phyloP scores from a whole-genome alignment of 1,140 invertebrate species.

The Drusus annulatus region DNA sequence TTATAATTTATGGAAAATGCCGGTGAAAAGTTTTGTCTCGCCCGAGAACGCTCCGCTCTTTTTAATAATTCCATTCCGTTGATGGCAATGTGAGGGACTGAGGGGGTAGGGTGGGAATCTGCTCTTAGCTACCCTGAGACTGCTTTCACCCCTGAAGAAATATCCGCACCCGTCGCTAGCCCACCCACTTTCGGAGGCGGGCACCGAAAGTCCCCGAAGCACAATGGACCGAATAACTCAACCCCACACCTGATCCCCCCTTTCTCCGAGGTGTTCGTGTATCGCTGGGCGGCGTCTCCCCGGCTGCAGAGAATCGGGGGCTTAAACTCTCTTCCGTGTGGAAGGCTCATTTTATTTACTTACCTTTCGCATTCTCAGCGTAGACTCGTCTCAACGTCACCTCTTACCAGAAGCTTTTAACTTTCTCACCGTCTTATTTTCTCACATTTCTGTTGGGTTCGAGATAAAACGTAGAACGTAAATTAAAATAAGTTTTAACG shows the following conservation, averaged over 20 bases:
- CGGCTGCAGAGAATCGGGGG: neutral
- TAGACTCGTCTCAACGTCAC: slow-evolving; percentile 35
- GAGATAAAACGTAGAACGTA: slow-evolving; percentile 34
- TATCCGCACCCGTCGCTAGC: neutral
- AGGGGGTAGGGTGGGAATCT: too few relatives aligned
- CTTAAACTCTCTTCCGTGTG: slow-evolving; percentile 2
- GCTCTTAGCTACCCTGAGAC: neutral
- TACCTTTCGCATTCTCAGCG: slow-evolving; percentile 37
- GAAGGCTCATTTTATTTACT: slow-evolving; percentile 40
- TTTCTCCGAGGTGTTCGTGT: neutral
- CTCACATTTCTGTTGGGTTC: slow-evolving; percentile 32
- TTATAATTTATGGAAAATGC: slow-evolving; percentile 53
- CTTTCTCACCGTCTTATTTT: slow-evolving; percentile 39
- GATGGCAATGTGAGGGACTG: slow-evolving; percentile 16
- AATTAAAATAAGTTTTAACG: slow-evolving; percentile 44
- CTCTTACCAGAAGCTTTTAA: slow-evolving; percentile 43
- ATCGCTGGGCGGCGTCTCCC: neutral
- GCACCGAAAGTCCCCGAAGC: neutral
- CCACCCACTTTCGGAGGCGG: neutral
- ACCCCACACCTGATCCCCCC: neutral
- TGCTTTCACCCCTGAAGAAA: slow-evolving; percentile 11
- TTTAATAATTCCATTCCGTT: slow-evolving; percentile 51
- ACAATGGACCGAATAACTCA: neutral
- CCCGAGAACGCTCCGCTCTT: slow-evolving; percentile 43
- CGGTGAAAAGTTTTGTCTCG: slow-evolving; percentile 40